Evolutionary conservation across 2,888 invertebrate species (phyloP).

Genomic region (Cecidostiba fungosa): DNA sequence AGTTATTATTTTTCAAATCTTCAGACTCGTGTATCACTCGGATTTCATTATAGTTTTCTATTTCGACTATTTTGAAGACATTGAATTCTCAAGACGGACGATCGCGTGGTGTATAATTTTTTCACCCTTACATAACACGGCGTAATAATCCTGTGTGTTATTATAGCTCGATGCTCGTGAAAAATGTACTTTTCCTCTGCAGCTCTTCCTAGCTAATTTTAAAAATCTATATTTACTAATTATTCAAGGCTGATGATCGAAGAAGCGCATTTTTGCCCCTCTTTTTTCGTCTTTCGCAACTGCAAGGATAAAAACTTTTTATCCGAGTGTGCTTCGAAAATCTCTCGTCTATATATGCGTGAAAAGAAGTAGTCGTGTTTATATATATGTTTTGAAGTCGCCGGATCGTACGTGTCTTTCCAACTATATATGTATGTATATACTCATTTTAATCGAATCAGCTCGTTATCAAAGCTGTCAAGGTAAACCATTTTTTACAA

Average conservation of each 20-base stretch:
- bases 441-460: not conserved
- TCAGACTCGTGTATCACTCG: not conserved
- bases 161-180: not conserved
- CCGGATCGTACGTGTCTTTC: not conserved
- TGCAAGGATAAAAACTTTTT: not conserved
- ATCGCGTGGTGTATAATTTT: not conserved
- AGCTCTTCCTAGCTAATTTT: slow-evolving; percentile 17
- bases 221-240: slow-evolving; percentile 35
- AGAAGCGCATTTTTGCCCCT: not conserved
- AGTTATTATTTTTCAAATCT: not conserved
- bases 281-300: slow-evolving; percentile 8
- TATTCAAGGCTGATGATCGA: slow-evolving; percentile 25
- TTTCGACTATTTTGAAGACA: not conserved
- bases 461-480: not conserved
- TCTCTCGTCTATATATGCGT: not conserved
- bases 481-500: not conserved
- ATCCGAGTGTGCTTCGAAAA: not conserved
- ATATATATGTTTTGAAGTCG: not conserved
- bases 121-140: slow-evolving; percentile 10
- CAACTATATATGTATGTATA: not conserved
- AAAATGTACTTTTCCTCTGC: slow-evolving; percentile 34
- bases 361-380: not conserved
- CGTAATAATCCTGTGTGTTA: no score
- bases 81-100: not conserved
- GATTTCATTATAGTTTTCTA: not conserved